Conservation (phyloP, 2,888 invertebrate species). For the Spilosoma lubricipeda region DNA sequence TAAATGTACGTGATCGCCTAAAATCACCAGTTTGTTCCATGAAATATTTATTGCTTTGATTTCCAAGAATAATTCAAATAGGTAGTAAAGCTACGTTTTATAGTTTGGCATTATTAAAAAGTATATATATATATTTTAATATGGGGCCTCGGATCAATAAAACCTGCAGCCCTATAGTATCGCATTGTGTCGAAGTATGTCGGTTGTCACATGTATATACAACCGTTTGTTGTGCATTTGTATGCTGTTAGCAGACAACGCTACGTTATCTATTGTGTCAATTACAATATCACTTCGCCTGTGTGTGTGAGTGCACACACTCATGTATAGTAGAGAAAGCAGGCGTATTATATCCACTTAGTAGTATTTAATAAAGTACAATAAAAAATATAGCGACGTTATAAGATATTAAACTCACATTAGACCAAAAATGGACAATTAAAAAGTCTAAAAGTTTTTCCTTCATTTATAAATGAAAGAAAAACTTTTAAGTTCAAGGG, state of each 20-base stretch:
- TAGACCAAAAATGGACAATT: not conserved
- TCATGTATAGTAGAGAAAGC: conserved; percentile 40
- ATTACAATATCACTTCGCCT: conserved; percentile 55
- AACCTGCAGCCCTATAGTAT: conserved; percentile 45
- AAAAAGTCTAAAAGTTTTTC: not conserved
- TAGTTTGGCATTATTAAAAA: too few species aligned
- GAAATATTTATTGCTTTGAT: too few species aligned
- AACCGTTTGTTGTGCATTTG: conserved; percentile 71
- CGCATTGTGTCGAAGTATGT: conserved; percentile 65
- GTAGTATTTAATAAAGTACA: not conserved
- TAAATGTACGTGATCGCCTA: not conserved
- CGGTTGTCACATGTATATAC: conserved; percentile 56
- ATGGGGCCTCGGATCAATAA: conserved; percentile 23
- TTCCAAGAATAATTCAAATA: too few species aligned
- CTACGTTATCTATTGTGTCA: conserved; percentile 75
- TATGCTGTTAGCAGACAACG: conserved; percentile 62
- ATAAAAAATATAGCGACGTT: not conserved
- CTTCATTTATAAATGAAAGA: not conserved
- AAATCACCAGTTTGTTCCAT: too few species aligned
- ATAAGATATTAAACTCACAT: not conserved
- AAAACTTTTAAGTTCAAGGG: not conserved
- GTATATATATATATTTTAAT: too few species aligned
- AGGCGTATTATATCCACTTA: conserved; percentile 1
- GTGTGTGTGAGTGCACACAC: conserved; percentile 26
- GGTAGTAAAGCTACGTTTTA: too few species aligned